Evolutionary conservation across 2,113 vertebrate species (phyloP).

Genomic region (Paradoxurus hermaphroditus): DNA sequence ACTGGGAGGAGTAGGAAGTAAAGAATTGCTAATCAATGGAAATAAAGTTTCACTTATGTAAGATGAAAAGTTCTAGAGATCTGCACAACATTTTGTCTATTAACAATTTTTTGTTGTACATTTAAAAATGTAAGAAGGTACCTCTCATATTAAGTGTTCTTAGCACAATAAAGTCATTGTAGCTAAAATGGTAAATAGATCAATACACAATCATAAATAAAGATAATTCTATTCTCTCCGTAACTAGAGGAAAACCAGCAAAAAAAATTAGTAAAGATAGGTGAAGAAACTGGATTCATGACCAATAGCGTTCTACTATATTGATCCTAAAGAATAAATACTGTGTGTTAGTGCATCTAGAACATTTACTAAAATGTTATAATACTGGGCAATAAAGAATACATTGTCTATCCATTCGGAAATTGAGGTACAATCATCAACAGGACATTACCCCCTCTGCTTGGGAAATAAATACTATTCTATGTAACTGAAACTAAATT

Average conservation of each 20-base stretch:
- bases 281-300: not conserved
- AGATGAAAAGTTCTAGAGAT: not conserved
- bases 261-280: not conserved
- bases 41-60: not conserved
- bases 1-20: not conserved
- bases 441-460: not conserved
- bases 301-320: not conserved
- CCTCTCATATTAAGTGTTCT: not conserved
- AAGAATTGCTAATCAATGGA: not conserved
- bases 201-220: not conserved
- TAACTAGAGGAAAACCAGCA: not conserved
- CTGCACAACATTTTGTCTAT: not conserved
- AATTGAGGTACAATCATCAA: not conserved
- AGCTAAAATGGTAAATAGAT: not conserved
- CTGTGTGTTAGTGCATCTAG: not conserved
- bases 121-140: not conserved
- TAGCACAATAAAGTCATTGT: not conserved
- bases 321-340: too few species aligned
- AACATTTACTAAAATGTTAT: not conserved
- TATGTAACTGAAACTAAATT: not conserved
- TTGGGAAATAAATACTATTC: not conserved
- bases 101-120: not conserved
- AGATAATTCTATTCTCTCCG: not conserved
- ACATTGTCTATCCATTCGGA: not conserved
- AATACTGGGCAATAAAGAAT: not conserved